A percentile compares a stretch with the other conserved stretches of the same genome.
phyloP scores from a whole-genome alignment of 2,888 invertebrate species.

The Tortricodes alternella region DNA sequence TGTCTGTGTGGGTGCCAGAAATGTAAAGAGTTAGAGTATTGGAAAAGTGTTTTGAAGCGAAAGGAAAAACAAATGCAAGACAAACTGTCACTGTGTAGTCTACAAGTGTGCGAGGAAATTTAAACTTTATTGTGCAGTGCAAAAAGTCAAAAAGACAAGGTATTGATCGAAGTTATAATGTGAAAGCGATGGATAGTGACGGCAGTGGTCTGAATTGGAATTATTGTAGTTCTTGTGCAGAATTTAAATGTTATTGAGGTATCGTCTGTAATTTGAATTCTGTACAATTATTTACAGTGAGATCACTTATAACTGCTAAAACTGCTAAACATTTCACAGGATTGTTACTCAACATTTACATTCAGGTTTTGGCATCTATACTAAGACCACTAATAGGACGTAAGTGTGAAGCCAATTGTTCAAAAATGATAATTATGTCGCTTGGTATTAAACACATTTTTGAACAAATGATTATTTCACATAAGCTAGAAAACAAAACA shows the following conservation, averaged over 20 bases:
- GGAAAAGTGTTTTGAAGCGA: conserved; percentile 61
- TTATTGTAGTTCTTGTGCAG: conserved; percentile 51
- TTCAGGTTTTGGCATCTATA: conserved; percentile 42
- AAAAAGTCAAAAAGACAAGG: conserved; percentile 69
- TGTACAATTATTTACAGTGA: conserved; percentile 31
- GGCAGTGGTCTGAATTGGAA: conserved; percentile 48
- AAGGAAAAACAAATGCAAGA: conserved; percentile 62
- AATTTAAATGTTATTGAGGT: conserved; percentile 43
- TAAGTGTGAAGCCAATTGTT: conserved; percentile 32
- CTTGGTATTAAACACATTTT: conserved; percentile 36
- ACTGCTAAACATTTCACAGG: conserved; percentile 27
- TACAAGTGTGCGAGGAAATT: conserved; percentile 70
- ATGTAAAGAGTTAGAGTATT: conserved; percentile 52
- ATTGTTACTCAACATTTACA: conserved; percentile 35
- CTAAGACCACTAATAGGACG: conserved; percentile 44
- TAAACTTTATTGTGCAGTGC: conserved; percentile 78
- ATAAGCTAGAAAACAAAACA: conserved; percentile 28
- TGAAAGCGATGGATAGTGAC: conserved; percentile 65
- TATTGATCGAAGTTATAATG: conserved; percentile 46
- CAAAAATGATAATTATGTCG: conserved; percentile 43
- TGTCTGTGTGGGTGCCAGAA: conserved; percentile 63
- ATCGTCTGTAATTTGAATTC: conserved; percentile 13
- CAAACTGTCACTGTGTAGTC: conserved; percentile 58
- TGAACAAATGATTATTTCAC: conserved; percentile 29
- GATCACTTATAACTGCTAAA: conserved; percentile 30